A percentile compares a stretch with the other conserved stretches of the same genome.
Evolutionary conservation across 2,113 vertebrate species (phyloP).

Genomic region (Pomatostomus ruficeps): DNA sequence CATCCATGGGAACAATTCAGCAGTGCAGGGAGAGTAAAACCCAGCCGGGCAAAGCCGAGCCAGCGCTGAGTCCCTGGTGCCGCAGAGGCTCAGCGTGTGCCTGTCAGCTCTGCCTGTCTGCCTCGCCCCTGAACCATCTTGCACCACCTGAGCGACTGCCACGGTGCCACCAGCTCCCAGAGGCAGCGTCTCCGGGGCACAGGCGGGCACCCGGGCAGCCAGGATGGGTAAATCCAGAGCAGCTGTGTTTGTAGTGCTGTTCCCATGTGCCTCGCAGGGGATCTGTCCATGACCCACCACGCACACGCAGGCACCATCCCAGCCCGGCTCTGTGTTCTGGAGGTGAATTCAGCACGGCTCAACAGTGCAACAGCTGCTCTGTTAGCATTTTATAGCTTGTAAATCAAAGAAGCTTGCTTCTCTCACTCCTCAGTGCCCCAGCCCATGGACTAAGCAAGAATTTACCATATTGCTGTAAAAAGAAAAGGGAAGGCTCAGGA

Average conservation of each 20-base stretch:
- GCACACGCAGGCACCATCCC: background rate
- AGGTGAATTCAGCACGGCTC: background rate
- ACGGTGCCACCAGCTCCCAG: rapidly evolving
- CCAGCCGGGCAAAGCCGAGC: background rate
- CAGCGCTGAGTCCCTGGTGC: background rate
- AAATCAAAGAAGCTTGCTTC: background rate
- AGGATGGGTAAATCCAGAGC: background rate
- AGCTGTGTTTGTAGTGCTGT: background rate
- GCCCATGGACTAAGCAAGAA: background rate
- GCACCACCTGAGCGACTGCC: rapidly evolving
- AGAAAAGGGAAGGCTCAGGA: background rate
- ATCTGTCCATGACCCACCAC: rapidly evolving
- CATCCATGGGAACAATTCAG: background rate
- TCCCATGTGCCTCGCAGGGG: background rate
- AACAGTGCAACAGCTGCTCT: background rate
- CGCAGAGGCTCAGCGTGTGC: rapidly evolving
- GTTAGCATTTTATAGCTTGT: background rate
- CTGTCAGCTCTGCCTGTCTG: background rate
- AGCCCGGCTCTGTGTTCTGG: background rate
- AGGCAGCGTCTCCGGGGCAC: rapidly evolving
- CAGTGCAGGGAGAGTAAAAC: background rate
- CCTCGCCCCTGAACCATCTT: background rate
- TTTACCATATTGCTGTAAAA: background rate
- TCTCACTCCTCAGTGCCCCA: background rate
- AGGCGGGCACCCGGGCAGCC: background rate